Conservation (phyloP, 2,888 invertebrate species). For the Pterobdella sp. region DNA sequence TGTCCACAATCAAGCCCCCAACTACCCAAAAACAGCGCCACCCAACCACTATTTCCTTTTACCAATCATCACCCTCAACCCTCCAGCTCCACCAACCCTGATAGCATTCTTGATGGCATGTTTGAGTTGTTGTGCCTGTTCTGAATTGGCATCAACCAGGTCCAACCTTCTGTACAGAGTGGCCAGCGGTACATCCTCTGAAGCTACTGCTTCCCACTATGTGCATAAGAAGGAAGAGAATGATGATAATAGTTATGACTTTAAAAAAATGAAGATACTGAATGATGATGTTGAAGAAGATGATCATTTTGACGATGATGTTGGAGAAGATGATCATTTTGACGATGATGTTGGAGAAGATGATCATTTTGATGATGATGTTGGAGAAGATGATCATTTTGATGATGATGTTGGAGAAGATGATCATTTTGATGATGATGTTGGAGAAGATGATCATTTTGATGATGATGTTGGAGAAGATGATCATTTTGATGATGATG, state of each 20-base stretch:
- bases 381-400: background rate
- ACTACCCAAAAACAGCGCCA: background rate
- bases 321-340: background rate
- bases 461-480: background rate
- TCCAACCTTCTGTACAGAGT: slow-evolving; percentile 47
- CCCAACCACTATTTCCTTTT: background rate
- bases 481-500: background rate
- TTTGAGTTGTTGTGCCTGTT: slow-evolving; percentile 40
- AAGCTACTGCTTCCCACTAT: slow-evolving; percentile 48
- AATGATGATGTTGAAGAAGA: background rate
- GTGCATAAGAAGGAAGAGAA: slow-evolving; percentile 3
- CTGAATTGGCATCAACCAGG: slow-evolving; percentile 38
- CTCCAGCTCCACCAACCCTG: slow-evolving; percentile 39
- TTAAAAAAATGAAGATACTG: background rate
- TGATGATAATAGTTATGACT: background rate
- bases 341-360: background rate
- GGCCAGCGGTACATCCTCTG: slow-evolving; percentile 51
- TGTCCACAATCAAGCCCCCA: background rate
- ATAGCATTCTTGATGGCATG: slow-evolving; percentile 38
- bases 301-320: background rate
- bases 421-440: background rate
- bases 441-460: background rate
- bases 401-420: background rate
- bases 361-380: background rate
- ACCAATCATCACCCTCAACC: background rate